These are phyloP conservation scores for Sarcophaga bullata DNA, from an alignment of 1,140 invertebrate species.

Conservation along the genomic window DNA sequence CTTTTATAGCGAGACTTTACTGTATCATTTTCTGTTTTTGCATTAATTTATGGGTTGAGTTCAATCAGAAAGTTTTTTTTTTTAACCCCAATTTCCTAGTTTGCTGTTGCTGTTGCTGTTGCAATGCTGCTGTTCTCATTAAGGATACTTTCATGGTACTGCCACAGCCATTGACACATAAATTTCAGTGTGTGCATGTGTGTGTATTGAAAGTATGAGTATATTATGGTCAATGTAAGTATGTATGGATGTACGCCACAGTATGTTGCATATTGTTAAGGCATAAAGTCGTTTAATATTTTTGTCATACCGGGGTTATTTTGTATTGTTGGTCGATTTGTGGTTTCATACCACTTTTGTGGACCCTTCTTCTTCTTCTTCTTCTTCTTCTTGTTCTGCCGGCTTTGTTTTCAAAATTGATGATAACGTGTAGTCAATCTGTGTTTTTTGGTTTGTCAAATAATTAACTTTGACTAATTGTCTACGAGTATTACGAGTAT, in stretches of 20 bases:
- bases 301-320: slow-evolving; percentile 20
- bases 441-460: slow-evolving; percentile 26
- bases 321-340: slow-evolving; percentile 25
- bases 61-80: not conserved
- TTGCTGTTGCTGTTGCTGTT: not conserved
- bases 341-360: not conserved
- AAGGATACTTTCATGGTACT: not conserved
- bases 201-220: not conserved
- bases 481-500: not conserved
- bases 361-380: not conserved
- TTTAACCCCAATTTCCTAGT: not conserved
- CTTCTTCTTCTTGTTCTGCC: not conserved
- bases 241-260: too few species aligned
- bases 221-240: too few species aligned
- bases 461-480: slow-evolving; percentile 22
- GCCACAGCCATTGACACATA: not conserved
- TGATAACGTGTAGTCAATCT: not conserved
- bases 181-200: not conserved
- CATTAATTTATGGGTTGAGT: not conserved
- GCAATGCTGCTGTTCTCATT: not conserved
- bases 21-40: not conserved
- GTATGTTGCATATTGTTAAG: not conserved
- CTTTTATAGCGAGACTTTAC: not conserved
- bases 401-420: not conserved
- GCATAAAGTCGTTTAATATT: slow-evolving; percentile 10